A percentile compares a stretch with the other conserved stretches of the same genome.
phyloP scores from a whole-genome alignment of 2,888 invertebrate genomes.

The Aspidiotus rigidus region DNA sequence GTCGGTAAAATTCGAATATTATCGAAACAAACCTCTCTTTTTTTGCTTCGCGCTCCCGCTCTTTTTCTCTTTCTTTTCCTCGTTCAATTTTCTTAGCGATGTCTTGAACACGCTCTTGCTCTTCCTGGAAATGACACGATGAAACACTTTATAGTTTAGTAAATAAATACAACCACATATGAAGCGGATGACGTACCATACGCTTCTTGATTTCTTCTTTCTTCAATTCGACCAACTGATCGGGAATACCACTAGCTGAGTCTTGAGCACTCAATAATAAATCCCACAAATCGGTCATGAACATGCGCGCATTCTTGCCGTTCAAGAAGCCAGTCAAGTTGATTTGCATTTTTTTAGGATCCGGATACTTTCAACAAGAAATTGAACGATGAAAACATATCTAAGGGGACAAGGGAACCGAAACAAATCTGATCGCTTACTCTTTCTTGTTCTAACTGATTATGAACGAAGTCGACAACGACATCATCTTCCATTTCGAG shows the following conservation, averaged over 20 bases:
- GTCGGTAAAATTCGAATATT: not conserved
- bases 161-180: not conserved
- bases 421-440: slow-evolving; percentile 46
- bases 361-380: slow-evolving; percentile 68
- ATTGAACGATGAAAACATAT: not conserved
- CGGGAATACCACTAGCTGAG: slow-evolving; percentile 90
- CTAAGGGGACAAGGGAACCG: not conserved
- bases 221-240: slow-evolving; percentile 86
- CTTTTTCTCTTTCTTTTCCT: slow-evolving; percentile 38
- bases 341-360: slow-evolving; percentile 98
- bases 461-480: slow-evolving; percentile 95
- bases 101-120: slow-evolving; percentile 60
- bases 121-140: slow-evolving; percentile 49
- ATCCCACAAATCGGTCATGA: slow-evolving; percentile 97
- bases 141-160: slow-evolving; percentile 15
- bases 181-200: slow-evolving; percentile 53
- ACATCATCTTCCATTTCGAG: slow-evolving; percentile 98
- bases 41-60: slow-evolving; percentile 41
- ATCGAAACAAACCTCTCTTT: slow-evolving; percentile 40
- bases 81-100: slow-evolving; percentile 41
- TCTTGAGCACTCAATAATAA: slow-evolving; percentile 90
- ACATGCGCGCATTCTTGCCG: slow-evolving; percentile 91
- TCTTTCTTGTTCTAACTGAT: slow-evolving; percentile 89
- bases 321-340: slow-evolving; percentile 98
- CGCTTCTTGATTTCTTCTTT: slow-evolving; percentile 90